These are phyloP conservation scores for Anagrus nilaparvatae DNA, from an alignment of 1,140 invertebrate genomes.

Conservation along the genomic window DNA sequence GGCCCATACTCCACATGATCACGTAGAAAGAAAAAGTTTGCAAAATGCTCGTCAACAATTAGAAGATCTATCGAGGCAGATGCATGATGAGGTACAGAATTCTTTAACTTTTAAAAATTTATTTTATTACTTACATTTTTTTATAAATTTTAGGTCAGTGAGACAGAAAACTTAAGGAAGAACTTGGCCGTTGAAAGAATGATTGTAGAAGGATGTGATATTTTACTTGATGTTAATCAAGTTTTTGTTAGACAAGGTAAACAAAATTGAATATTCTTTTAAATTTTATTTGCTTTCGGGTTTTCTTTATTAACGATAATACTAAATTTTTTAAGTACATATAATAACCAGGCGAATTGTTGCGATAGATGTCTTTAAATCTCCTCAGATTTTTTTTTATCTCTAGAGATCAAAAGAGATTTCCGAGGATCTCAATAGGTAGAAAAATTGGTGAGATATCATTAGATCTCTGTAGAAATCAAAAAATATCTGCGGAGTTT, in stretches of 20 bases:
- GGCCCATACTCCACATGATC: constrained; percentile 87
- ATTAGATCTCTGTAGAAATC: too few relatives aligned
- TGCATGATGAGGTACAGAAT: constrained; percentile 67
- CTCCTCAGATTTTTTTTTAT: too few relatives aligned
- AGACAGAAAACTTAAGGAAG: constrained; percentile 88
- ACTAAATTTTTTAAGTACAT: too few relatives aligned
- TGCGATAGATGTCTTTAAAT: too few relatives aligned
- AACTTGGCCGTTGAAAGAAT: constrained; percentile 89
- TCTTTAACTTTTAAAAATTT: neutral
- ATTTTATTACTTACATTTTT: neutral
- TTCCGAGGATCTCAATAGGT: too few relatives aligned
- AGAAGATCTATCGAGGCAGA: constrained; percentile 76
- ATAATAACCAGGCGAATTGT: too few relatives aligned
- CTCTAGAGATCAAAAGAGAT: too few relatives aligned
- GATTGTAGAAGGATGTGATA: constrained; percentile 92
- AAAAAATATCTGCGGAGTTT: too few relatives aligned
- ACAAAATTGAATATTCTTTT: constrained; percentile 6
- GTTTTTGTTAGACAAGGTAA: constrained; percentile 78
- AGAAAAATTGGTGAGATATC: too few relatives aligned
- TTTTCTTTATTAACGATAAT: too few relatives aligned
- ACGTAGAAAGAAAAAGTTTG: constrained; percentile 84
- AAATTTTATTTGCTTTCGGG: too few relatives aligned
- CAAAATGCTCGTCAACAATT: constrained; percentile 81
- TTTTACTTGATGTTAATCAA: constrained; percentile 88
- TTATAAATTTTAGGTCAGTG: constrained; percentile 60